phyloP scores from a whole-genome alignment of 2,797 vertebrate species.

The Hypotaenidia okinawae region DNA sequence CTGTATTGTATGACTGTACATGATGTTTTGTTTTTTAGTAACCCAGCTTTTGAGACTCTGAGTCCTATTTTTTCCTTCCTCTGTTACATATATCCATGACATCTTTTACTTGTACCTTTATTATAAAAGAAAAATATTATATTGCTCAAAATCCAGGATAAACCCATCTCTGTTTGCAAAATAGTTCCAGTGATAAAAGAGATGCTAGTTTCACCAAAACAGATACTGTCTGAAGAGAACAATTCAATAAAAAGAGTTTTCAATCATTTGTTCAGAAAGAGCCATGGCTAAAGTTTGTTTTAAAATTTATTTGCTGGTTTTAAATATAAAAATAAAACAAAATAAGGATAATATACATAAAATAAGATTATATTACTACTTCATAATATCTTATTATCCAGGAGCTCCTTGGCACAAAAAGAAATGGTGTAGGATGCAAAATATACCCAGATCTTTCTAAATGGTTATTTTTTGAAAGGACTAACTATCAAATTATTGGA shows the following conservation, averaged over 20 bases:
- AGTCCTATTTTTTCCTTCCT: background rate
- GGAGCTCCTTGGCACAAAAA: background rate
- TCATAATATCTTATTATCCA: background rate
- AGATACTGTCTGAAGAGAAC: background rate
- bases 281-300: background rate
- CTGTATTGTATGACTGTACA: background rate
- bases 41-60: rapidly evolving
- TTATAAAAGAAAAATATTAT: background rate
- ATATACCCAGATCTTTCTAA: background rate
- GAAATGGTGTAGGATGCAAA: background rate
- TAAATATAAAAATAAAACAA: background rate
- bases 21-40: background rate
- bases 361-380: background rate
- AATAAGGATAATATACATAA: background rate
- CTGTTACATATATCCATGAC: background rate
- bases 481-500: background rate
- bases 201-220: background rate
- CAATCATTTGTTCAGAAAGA: background rate
- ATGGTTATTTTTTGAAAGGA: background rate
- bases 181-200: background rate
- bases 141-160: background rate
- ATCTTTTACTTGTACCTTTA: background rate
- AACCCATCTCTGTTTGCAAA: background rate
- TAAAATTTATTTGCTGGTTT: background rate
- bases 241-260: background rate